Conservation (phyloP, 2,113 vertebrate genomes). For the Syngnathus scovelli region DNA sequence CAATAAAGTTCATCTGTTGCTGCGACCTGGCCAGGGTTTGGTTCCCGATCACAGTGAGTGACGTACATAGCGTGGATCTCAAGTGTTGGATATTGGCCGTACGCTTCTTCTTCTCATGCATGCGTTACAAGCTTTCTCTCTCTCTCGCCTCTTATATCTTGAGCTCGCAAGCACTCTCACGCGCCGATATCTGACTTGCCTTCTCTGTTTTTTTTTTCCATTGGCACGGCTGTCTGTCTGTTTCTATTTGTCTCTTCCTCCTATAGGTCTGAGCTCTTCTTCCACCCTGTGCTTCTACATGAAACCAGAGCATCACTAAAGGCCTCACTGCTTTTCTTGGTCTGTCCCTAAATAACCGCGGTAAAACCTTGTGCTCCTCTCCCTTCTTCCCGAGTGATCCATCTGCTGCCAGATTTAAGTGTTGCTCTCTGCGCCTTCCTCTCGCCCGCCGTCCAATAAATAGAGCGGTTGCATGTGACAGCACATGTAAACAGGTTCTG, state of each 20-base stretch:
- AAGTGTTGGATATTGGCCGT: slow-evolving; percentile 13
- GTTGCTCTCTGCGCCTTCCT: slow-evolving; percentile 17
- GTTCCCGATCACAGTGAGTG: slow-evolving; percentile 92
- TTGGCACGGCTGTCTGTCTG: slow-evolving; percentile 62
- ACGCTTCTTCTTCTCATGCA: slow-evolving; percentile 44
- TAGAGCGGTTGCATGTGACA: slow-evolving; percentile 15
- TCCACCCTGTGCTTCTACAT: slow-evolving; percentile 98
- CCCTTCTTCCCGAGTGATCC: slow-evolving; percentile 45
- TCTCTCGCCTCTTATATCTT: slow-evolving; percentile 37
- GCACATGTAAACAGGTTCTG: slow-evolving; percentile 6
- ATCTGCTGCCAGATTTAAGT: slow-evolving; percentile 32
- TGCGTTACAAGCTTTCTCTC: slow-evolving; percentile 52
- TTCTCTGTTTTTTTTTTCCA: slow-evolving; percentile 49
- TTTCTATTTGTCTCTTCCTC: slow-evolving; percentile 82
- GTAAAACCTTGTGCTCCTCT: slow-evolving; percentile 89
- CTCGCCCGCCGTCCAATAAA: slow-evolving; percentile 10
- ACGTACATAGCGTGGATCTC: slow-evolving; percentile 7
- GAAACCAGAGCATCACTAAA: slow-evolving; percentile 99
- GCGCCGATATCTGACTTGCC: slow-evolving; percentile 51
- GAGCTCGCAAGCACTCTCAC: slow-evolving; percentile 13
- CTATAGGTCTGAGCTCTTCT: slow-evolving; percentile 96
- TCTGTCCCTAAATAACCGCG: slow-evolving; percentile 94
- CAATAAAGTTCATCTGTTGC: slow-evolving; percentile 85
- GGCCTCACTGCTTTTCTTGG: slow-evolving; percentile 98
- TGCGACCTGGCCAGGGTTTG: slow-evolving; percentile 86